Conservation (phyloP, 64 coral and sea anemone genomes). For the Porites australiensis region DNA sequence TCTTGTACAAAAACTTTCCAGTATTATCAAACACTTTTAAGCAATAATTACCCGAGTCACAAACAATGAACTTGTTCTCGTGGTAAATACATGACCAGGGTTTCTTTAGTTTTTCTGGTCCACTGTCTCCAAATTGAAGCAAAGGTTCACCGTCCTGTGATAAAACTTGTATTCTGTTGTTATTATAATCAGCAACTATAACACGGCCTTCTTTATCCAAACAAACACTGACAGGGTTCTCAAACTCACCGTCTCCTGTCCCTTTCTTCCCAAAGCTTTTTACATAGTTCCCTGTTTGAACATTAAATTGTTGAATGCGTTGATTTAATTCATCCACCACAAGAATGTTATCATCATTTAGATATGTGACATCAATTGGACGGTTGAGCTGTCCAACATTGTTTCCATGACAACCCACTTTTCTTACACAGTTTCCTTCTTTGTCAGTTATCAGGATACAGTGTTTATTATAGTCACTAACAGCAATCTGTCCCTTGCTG, state of each 20-base stretch:
- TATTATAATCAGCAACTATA: conserved; percentile 9
- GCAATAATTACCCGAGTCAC: neutral
- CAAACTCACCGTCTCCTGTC: conserved; percentile 24
- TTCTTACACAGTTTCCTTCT: no score
- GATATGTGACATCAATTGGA: conserved; percentile 12
- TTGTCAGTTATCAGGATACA: no score
- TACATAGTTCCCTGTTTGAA: neutral
- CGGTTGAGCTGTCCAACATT: neutral
- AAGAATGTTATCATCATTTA: conserved; percentile 13
- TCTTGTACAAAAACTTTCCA: conserved; percentile 13
- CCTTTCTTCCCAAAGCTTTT: conserved; percentile 40
- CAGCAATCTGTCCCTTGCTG: no score
- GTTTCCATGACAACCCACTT: neutral
- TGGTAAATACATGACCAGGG: conserved; percentile 2
- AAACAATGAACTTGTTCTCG: conserved; percentile 19
- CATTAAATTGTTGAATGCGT: conserved; percentile 17
- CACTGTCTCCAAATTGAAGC: conserved; percentile 3
- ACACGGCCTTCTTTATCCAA: neutral
- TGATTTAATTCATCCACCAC: neutral
- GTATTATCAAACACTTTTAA: conserved; percentile 57
- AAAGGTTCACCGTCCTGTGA: conserved; percentile 23
- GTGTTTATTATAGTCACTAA: no score
- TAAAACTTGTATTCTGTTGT: conserved; percentile 17
- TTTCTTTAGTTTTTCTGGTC: neutral
- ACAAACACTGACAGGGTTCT: conserved; percentile 1